Evolutionary conservation across 1,140 invertebrate genomes (phyloP).

Genomic region (Leptoteleia sp.): DNA sequence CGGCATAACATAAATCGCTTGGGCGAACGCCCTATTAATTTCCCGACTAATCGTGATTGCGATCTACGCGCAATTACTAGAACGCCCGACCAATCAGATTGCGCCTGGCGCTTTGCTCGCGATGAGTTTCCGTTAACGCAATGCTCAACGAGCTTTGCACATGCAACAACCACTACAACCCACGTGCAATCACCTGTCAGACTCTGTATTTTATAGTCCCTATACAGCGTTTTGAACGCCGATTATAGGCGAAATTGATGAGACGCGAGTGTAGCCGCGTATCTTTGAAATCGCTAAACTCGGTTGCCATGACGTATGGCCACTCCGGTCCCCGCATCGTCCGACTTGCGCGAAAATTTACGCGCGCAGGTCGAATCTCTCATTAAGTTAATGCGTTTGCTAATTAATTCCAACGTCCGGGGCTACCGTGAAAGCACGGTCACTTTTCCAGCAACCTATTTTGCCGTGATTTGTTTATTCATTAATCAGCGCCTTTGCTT

Average conservation of each 20-base stretch:
- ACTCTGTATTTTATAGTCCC: constrained; percentile 65
- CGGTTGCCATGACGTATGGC: constrained; percentile 41
- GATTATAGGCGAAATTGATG: constrained; percentile 68
- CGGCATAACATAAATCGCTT: constrained; percentile 72
- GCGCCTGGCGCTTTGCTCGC: constrained; percentile 71
- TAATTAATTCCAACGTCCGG: constrained; percentile 40
- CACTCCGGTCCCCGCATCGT: no score
- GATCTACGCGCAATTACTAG: constrained; percentile 79
- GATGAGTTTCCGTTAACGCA: constrained; percentile 74
- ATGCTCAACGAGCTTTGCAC: constrained; percentile 71
- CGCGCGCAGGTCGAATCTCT: constrained; percentile 25
- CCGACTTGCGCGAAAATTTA: constrained; percentile 38
- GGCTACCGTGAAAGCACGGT: background rate
- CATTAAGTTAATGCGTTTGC: constrained; percentile 36
- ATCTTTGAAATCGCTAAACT: constrained; percentile 59
- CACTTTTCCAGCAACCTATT: no score
- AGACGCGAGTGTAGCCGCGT: constrained; percentile 56
- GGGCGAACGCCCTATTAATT: constrained; percentile 75
- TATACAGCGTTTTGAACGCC: constrained; percentile 61
- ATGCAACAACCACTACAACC: constrained; percentile 65
- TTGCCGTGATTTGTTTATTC: no score
- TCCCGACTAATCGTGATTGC: constrained; percentile 77
- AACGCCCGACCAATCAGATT: constrained; percentile 75
- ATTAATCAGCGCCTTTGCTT: no score
- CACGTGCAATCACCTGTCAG: constrained; percentile 65